A percentile compares a stretch with the other conserved stretches of the same genome.
Evolutionary conservation across 2,113 vertebrate species (phyloP).

Genomic region (Sisor rabdophorus): DNA sequence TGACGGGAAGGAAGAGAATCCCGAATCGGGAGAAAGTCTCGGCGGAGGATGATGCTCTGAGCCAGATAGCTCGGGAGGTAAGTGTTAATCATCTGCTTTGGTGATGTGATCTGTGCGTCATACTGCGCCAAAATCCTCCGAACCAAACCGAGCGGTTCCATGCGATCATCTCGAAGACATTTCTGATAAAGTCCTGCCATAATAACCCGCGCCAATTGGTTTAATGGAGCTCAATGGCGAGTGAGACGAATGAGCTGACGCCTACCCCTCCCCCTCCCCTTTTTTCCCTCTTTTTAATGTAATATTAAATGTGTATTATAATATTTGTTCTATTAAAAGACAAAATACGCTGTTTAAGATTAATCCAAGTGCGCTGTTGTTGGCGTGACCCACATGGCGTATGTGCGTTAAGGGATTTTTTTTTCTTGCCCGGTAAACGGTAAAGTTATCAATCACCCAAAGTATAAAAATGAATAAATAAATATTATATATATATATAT

Average conservation of each 20-base stretch:
- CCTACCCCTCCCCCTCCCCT: neutral
- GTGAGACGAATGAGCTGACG: neutral
- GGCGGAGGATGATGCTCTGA: conserved; percentile 82
- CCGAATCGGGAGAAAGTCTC: conserved; percentile 57
- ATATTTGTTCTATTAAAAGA: neutral
- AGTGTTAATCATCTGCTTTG: conserved; percentile 34
- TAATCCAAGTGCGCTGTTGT: conserved; percentile 34
- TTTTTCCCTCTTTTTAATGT: neutral
- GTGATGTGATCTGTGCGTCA: conserved; percentile 1
- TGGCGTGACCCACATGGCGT: conserved; percentile 33
- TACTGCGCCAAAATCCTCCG: conserved; percentile 42
- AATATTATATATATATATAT: too few relatives aligned
- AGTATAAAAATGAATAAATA: too few relatives aligned
- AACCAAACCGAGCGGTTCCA: neutral
- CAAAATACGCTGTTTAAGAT: conserved; percentile 29
- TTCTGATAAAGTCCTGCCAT: too few relatives aligned
- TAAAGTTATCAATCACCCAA: neutral
- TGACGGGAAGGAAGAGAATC: conserved; percentile 26
- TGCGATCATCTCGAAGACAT: neutral
- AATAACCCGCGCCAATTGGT: neutral
- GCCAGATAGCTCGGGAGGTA: conserved; percentile 83
- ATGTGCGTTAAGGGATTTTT: neutral
- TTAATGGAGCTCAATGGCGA: neutral
- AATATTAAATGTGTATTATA: neutral
- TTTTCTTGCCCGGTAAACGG: neutral